Conservation (phyloP, 2,113 vertebrate genomes). For the Tor tambroides region DNA sequence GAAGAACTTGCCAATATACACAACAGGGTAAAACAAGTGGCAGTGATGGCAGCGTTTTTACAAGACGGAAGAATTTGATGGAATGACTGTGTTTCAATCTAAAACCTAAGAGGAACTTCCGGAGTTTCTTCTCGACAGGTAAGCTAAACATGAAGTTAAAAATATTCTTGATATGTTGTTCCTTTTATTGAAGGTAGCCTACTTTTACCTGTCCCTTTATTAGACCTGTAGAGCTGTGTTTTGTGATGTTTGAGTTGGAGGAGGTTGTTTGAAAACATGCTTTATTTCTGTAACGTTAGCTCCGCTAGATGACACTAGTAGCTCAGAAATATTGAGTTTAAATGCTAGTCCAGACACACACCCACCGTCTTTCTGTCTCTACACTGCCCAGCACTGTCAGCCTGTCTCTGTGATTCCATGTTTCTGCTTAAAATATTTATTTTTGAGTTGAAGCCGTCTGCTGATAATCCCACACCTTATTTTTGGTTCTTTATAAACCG, state of each 20-base stretch:
- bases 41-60: too few relatives aligned
- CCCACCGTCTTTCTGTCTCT: neutral
- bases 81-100: neutral
- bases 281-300: too few relatives aligned
- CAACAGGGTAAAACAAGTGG: too few relatives aligned
- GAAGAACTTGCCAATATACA: too few relatives aligned
- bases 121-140: neutral
- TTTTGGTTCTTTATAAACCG: conserved; percentile 2
- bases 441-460: conserved; percentile 64
- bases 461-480: conserved; percentile 1
- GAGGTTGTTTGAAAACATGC: neutral
- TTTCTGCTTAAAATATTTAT: conserved; percentile 74
- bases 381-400: neutral
- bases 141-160: neutral
- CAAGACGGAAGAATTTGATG: neutral
- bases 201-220: neutral
- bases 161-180: neutral
- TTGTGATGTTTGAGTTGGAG: neutral
- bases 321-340: neutral
- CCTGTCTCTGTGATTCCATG: conserved; percentile 18
- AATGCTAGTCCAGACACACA: neutral
- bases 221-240: neutral
- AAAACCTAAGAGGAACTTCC: neutral
- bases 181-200: neutral
- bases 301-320: too few relatives aligned